Percentiles rank a stretch among this genome's conserved stretches.
These are phyloP conservation scores for Spodoptera picta DNA, from an alignment of 2,888 invertebrate species.

Conservation along the genomic window DNA sequence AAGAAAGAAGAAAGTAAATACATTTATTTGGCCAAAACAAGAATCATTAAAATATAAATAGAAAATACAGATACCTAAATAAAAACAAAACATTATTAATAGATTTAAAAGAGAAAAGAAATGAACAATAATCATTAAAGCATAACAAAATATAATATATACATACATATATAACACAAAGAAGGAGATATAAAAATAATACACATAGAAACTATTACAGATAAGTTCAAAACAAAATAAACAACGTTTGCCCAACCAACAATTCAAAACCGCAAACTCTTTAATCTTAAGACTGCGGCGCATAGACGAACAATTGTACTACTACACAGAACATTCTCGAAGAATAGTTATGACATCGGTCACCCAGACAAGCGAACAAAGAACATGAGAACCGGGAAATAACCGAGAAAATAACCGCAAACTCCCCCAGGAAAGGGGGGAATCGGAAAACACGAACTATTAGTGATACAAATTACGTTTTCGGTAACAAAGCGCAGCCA, in stretches of 20 bases:
- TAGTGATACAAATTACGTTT: constrained; percentile 69
- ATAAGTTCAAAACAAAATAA: constrained; percentile 11
- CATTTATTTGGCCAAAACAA: no score
- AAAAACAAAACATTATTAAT: no score
- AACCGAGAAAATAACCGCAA: constrained; percentile 44
- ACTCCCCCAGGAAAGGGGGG: constrained; percentile 27
- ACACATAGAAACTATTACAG: no score
- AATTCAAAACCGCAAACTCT: background rate
- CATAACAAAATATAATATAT: no score
- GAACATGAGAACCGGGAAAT: constrained; percentile 51
- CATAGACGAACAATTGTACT: constrained; percentile 35
- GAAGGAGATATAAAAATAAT: no score
- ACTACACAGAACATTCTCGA: constrained; percentile 43
- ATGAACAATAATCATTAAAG: no score
- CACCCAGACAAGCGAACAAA: constrained; percentile 62
- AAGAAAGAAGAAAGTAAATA: no score
- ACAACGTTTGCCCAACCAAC: no score
- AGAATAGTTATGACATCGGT: constrained; percentile 62
- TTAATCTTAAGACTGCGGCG: constrained; percentile 13
- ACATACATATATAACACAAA: no score
- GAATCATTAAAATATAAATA: no score
- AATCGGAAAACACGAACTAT: constrained; percentile 67
- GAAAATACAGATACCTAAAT: no score
- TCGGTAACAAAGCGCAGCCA: constrained; percentile 56
- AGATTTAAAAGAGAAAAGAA: no score